Base-by-base conservation (phyloP, 1,140 invertebrate species). In the Aphelenchoides besseyi region DNA sequence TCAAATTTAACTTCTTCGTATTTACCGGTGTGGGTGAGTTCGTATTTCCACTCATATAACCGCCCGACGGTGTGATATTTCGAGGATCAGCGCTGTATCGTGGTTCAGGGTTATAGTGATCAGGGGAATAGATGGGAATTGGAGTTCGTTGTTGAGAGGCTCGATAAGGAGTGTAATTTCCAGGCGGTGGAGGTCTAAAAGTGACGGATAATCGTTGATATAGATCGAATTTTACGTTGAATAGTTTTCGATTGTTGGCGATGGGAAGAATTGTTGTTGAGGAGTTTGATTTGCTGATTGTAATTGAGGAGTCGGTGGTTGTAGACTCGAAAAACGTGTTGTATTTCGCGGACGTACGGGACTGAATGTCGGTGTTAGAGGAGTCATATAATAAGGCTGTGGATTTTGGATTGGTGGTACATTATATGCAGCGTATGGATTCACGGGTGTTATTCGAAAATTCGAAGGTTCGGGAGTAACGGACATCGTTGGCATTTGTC, bases 41-140 rank as follows among this genome's bases (percentile, higher is more conserved):
- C n/a, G 37, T 41, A 18, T 18, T 59, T 5, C 63, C 63, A 53
- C 26, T 66, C 16, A 23, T 18, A 30, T 66, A 66, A n/a, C 63
- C 63, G 16, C 63, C 63, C n/a, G 63, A 66, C 16, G 63, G 63
- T 16, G 63, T 33, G 63, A 26, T 66, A 53, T 66, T 66, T 1
- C 63, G 16, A 53, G 32, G 32, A 66, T 66, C 63, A 12, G 36
- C 26, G 16, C 26, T 26, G 63, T 26, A 35, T 3, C 36, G 32
- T 37, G 63, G 63, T 16, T 33, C 36, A 0, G 36, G 12, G 23
- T 29, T 29, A 53, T 33, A 66, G 30, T 30, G 12, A 32, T 53
- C 36, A 18, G 63, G 30, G 30, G 55, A 59, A n/a, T 32, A 59
- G 55, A 59, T 59, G 12, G 5, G 18, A 59, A 8, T 5, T 5